Evolutionary conservation across 2,797 vertebrate species (phyloP), one percentile per base, ranked within the genome.

Genomic region (Chrosomus eos): DNA sequence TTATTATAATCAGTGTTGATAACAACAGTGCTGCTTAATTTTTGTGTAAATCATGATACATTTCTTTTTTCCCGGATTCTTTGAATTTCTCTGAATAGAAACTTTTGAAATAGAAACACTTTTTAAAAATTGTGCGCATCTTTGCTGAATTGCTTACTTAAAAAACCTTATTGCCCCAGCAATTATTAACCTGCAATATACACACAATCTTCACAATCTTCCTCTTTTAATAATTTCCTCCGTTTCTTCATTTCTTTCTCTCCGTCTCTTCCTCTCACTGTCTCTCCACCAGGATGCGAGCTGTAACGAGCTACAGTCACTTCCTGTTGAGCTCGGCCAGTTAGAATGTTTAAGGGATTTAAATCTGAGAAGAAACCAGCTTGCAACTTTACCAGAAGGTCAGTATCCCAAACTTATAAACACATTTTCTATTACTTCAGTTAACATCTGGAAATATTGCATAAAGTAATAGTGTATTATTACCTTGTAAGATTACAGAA

Each of bases 221-320:
- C 84, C 14, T 73, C 31, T 76, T 43, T 85, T 4, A 71, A 90
- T 67, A 45, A 45, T 66, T 31, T 43, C 62, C 10, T 23, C 6
- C 16, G 6, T 83, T 51, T 40, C 36, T 67, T 51, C 33, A 7
- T 75, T 8, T 64, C 43, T 36, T 38, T 62, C 45, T 58, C 26
- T 40, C n/a, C 60, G 19, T 72, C 10, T 66, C n/a, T 33, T 67
- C 33, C 9, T 53, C n/a, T 70, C n/a, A 7, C 23, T 84, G 14
- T 60, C 43, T 45, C 51, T 31, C 31, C 51, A 10, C 64, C 48
- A 98, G 97, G 97, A 99, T 16, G 94, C 97, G 14, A 97, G 97
- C 92, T 97, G 97, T 90, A 98, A 99, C 26, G 97, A 97, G 88
- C 91, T 98, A 76, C 96, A 96, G 92, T 84, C 91, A 81, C 93